A percentile compares a stretch with the other conserved stretches of the same genome.
Conservation (phyloP, 2,888 invertebrate species). For the Cyclophora albipunctata region DNA sequence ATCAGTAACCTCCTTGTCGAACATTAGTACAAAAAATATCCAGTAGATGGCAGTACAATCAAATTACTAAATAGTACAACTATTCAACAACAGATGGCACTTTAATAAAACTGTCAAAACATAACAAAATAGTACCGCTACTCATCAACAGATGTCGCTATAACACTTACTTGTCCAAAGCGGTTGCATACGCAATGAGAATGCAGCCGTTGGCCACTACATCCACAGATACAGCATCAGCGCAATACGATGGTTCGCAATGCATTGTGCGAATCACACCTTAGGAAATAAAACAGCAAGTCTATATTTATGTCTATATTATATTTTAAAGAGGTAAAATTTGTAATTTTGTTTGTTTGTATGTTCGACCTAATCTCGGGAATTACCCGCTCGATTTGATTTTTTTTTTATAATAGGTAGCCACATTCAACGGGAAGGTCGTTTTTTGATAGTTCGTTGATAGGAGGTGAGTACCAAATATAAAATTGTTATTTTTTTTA, state of each 20-base stretch:
- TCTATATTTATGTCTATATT: not conserved
- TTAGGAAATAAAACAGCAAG: constrained; percentile 16
- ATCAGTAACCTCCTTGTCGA: not conserved
- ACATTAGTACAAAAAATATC: not conserved
- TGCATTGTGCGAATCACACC: constrained; percentile 89
- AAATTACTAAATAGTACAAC: too few species aligned
- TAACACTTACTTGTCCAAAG: constrained; percentile 51
- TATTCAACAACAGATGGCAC: too few species aligned
- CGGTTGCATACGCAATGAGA: constrained; percentile 81
- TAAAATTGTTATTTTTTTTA: too few species aligned
- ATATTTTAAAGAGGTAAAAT: too few species aligned
- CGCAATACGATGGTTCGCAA: constrained; percentile 78
- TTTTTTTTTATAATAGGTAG: too few species aligned
- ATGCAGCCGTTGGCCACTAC: constrained; percentile 86
- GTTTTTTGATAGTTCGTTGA: too few species aligned
- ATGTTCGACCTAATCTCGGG: too few species aligned
- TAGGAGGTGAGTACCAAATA: too few species aligned
- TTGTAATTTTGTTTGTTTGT: too few species aligned
- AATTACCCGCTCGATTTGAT: too few species aligned
- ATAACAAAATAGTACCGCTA: not conserved
- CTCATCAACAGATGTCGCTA: constrained; percentile 2
- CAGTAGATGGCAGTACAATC: not conserved
- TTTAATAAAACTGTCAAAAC: not conserved
- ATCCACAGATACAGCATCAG: constrained; percentile 86
- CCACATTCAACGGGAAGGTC: too few species aligned